Conservation (phyloP, 2,888 invertebrate genomes). For the Zhengitettix transpicula region DNA sequence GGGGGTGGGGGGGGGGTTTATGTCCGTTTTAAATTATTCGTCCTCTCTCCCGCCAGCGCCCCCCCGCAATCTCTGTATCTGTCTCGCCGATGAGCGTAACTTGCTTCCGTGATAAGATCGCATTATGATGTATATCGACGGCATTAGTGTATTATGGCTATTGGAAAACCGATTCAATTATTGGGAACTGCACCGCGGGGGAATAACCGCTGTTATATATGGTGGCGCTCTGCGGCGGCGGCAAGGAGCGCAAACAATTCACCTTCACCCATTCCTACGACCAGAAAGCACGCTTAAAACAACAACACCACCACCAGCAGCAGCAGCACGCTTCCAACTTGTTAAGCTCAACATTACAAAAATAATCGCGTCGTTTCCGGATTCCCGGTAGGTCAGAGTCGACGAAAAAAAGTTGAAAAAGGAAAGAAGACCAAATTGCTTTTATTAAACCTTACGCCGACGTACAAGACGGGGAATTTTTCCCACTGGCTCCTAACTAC, state of each 20-base stretch:
- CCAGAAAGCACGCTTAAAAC: too few species aligned
- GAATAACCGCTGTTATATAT: conserved; percentile 10
- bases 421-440: too few species aligned
- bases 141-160: conserved; percentile 32
- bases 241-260: neutral
- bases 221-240: neutral
- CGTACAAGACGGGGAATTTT: too few species aligned
- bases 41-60: neutral
- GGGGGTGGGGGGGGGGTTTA: neutral
- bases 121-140: neutral
- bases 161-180: conserved; percentile 33
- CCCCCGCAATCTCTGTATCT: neutral
- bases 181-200: conserved; percentile 30
- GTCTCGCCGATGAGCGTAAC: neutral
- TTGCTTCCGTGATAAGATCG: neutral
- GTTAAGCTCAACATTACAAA: too few species aligned
- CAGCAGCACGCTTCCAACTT: too few species aligned
- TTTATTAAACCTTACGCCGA: too few species aligned
- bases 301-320: too few species aligned
- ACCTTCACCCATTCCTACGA: too few species aligned
- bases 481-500: too few species aligned
- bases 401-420: too few species aligned
- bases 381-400: too few species aligned
- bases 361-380: too few species aligned
- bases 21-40: neutral